Evolutionary conservation across 2,888 invertebrate genomes (phyloP), one percentile per base, ranked within the genome.

Genomic region (Tridacna crocea): DNA sequence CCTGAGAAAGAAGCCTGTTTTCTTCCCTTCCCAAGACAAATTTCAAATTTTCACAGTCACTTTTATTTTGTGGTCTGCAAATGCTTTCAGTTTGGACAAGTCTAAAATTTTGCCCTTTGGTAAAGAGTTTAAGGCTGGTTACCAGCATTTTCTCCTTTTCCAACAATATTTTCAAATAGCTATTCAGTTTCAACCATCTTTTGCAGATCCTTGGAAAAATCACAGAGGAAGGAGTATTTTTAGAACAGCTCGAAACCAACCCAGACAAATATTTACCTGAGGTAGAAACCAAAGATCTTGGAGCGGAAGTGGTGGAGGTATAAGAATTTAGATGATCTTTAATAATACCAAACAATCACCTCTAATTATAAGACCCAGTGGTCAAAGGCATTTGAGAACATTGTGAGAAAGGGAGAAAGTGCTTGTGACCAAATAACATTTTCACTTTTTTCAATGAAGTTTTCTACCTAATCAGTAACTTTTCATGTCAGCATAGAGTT

Each of bases 231-330:
- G 94, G 94, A 13, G 92, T 94, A 12, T 94, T 94, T 83, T 79
- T 94, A 72, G 94, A 94, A 81, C 93, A 94, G 87, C 87, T 94
- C 66, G 94, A 94, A 84, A 93, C 92, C 0, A 91, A 94, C 78
- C 94, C 94, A 0, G 91, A 89, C 27, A 93, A 94, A 80, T 94
- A 93, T 84, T 85, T 94, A 65, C 94, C 94, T 26, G 94, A 94
- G 55, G 88, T 94, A 6, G 89, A 90, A n/a, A 76, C 87, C 19
- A 90, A 91, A 47, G 87, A 92, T 26, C 88, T 94, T 0, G 92
- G 93, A 22, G 91, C 89, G 17, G 92, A 93, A 15, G 94, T 94
- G 10, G 89, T 94, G 15, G 80, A 94, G 90, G 93, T 94, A 84
- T 80, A 80, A 6, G 47, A 24, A 48, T 1, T 17, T 10, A 46